Percentiles rank a stretch among this genome's conserved stretches.
phyloP scores from a whole-genome alignment of 1,140 invertebrate genomes.

The Trachymyrmex septentrionalis region DNA sequence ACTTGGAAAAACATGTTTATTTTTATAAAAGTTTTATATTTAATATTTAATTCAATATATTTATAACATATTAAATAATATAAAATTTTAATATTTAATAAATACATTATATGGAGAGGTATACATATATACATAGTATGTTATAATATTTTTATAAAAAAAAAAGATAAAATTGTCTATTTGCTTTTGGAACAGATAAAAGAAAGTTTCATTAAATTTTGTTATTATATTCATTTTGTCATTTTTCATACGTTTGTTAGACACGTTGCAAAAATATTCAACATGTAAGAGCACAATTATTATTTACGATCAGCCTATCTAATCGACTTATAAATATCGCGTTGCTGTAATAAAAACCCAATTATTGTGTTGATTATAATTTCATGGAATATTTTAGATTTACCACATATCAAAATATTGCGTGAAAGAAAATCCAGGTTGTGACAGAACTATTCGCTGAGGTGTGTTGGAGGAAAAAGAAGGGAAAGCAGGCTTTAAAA shows the following conservation, averaged over 20 bases:
- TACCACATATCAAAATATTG: slow-evolving; percentile 17
- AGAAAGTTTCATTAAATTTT: slow-evolving; percentile 13
- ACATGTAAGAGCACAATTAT: slow-evolving; percentile 10
- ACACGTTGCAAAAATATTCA: background rate
- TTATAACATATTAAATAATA: background rate
- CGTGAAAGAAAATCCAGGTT: background rate
- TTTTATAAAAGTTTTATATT: background rate
- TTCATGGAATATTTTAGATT: background rate
- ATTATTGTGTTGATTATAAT: background rate
- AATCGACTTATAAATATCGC: background rate
- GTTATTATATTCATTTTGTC: background rate
- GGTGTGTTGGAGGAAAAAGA: background rate
- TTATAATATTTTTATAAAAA: background rate
- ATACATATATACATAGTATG: background rate
- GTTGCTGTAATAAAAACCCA: background rate
- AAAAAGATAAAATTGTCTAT: background rate
- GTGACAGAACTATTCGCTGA: background rate
- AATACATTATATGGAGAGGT: background rate
- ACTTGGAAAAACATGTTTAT: background rate
- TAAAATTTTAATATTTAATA: background rate
- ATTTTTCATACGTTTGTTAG: slow-evolving; percentile 15
- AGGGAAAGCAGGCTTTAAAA: slow-evolving; percentile 21
- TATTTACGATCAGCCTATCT: background rate
- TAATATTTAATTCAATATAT: slow-evolving; percentile 2
- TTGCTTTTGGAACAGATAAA: slow-evolving; percentile 13